Evolutionary conservation across 2,797 vertebrate genomes (phyloP), one percentile per base, ranked within the genome.

Genomic region (Semaprochilodus insignis): DNA sequence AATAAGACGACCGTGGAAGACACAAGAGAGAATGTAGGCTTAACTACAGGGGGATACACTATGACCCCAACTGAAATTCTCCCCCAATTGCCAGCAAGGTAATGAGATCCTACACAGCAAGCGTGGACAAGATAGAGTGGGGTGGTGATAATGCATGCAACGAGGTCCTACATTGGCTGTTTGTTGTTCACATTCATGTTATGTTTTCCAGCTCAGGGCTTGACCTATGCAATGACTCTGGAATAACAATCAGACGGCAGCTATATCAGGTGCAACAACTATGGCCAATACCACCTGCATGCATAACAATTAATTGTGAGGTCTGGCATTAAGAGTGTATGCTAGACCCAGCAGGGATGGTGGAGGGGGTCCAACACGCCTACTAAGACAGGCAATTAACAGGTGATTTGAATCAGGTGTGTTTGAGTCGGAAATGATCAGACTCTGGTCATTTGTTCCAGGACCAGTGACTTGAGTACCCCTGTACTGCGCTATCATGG

Each of bases 51-150:
- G 74, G 63, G 40, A 51, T 62, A 70, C 54, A 51, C 23, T 51
- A n/a, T 81, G 65, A 70, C 73, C 65, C 13, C 48, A 40, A 8
- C 19, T 76, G 65, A 81, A 81, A 73, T 34, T 16, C 65, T 23
- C 52, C 48, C n/a, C 63, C 5, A 76, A 52, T 27, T 76, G 36
- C 54, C 57, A 36, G 36, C 40, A 70, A 54, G 36, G 21, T 81
- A 70, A 76, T 48, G 55, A 76, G 54, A 81, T 60, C 36, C 73
- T 59, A 36, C 51, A 60, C 34, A 23, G 57, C 74, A 48, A 40
- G 15, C n/a, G 25, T 23, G 36, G n/a, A 25, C 5, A 23, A 4
- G 73, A 74, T 74, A 36, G 57, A 76, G n/a, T 8, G 44, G 21
- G n/a, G n/a, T 48, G 21, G 5, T 75, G 34, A 3, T 51, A 72